phyloP scores from a whole-genome alignment of 2,888 invertebrate species.

The Operophtera brumata region DNA sequence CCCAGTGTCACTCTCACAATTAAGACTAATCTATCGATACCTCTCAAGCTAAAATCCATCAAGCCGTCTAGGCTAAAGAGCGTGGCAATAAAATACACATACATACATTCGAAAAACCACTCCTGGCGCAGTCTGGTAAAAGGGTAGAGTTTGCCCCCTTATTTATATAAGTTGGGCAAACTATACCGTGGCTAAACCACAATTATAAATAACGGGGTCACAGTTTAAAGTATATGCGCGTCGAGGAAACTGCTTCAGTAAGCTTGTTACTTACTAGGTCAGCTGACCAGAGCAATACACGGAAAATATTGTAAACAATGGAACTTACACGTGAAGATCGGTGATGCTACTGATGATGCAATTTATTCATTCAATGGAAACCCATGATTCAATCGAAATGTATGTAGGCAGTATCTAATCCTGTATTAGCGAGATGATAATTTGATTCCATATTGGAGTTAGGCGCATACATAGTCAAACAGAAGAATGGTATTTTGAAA shows the following conservation, averaged over 20 bases:
- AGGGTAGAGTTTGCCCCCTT: too few relatives aligned
- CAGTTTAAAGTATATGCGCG: slow-evolving; percentile 31
- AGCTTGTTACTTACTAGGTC: slow-evolving; percentile 43
- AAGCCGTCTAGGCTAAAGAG: too few relatives aligned
- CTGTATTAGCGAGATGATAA: neutral
- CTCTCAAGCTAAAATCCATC: too few relatives aligned
- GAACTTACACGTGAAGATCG: slow-evolving; percentile 4
- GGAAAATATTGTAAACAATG: slow-evolving; percentile 25
- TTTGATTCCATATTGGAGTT: neutral
- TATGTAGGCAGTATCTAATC: neutral
- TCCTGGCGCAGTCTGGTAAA: too few relatives aligned
- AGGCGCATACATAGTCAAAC: neutral
- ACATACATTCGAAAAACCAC: too few relatives aligned
- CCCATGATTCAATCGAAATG: neutral
- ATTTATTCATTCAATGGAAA: slow-evolving; percentile 5
- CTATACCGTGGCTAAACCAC: too few relatives aligned
- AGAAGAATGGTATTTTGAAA: neutral
- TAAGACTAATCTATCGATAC: too few relatives aligned
- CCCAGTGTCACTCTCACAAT: too few relatives aligned
- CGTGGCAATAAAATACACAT: too few relatives aligned
- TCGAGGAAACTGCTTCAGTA: slow-evolving; percentile 42
- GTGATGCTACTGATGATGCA: slow-evolving; percentile 16
- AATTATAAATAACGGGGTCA: neutral
- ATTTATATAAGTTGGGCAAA: too few relatives aligned
- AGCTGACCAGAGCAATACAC: slow-evolving; percentile 29